phyloP scores from a whole-genome alignment of 2,113 vertebrate species.

The Gorsachius goisagi region DNA sequence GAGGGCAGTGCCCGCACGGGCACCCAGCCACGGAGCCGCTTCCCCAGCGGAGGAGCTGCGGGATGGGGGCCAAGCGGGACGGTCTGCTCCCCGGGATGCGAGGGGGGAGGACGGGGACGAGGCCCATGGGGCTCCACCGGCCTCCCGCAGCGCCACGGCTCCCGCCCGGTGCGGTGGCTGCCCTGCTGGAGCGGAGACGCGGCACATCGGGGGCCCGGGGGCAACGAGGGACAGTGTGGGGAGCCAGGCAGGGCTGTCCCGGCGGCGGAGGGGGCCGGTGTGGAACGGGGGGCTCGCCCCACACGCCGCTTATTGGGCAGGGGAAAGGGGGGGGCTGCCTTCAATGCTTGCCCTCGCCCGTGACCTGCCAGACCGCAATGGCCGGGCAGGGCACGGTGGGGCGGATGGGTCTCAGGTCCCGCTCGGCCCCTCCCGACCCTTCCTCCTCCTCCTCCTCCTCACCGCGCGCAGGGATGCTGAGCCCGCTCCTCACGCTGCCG shows the following conservation, averaged over 20 bases:
- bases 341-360: background rate
- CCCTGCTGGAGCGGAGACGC: background rate
- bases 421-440: fast-evolving
- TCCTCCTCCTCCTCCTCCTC: background rate
- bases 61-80: background rate
- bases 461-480: fast-evolving
- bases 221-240: fast-evolving
- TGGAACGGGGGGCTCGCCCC: background rate
- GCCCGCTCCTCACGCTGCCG: background rate
- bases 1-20: background rate
- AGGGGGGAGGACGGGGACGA: background rate
- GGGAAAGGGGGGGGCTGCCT: background rate
- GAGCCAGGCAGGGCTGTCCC: background rate
- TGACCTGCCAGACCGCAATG: background rate
- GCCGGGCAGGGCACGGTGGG: background rate
- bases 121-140: background rate
- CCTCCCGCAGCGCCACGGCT: background rate
- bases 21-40: background rate
- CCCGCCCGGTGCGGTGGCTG: background rate
- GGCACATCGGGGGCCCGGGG: background rate
- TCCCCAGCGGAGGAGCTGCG: background rate
- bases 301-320: no score
- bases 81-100: background rate
- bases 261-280: no score
- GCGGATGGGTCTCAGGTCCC: background rate